Conservation (phyloP, 2,113 vertebrate species). For the Anarrhichthys ocellatus region DNA sequence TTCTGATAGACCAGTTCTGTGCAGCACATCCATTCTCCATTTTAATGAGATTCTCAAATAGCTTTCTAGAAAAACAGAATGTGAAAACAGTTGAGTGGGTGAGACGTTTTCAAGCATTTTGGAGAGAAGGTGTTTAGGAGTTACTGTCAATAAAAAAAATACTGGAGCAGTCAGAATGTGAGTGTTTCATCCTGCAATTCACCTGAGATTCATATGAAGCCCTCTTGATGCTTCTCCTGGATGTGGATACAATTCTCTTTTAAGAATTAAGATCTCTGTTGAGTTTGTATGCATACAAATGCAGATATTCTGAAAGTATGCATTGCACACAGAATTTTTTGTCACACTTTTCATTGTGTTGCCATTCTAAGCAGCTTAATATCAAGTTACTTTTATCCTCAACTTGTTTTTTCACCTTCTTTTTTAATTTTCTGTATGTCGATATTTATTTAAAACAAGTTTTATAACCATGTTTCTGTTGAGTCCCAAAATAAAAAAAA, state of each 20-base stretch:
- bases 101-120: not conserved
- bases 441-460: not conserved
- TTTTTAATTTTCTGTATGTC: not conserved
- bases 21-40: not conserved
- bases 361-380: not conserved
- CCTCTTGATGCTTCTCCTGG: not conserved
- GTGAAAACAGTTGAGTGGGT: not conserved
- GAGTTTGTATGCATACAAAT: not conserved
- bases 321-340: not conserved
- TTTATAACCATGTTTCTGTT: not conserved
- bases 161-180: constrained; percentile 1
- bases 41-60: not conserved
- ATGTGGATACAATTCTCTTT: constrained; percentile 1
- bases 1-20: not conserved
- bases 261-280: constrained; percentile 7
- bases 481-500: not conserved
- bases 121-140: not conserved
- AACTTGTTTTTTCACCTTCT: not conserved
- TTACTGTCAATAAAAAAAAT: not conserved
- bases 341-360: not conserved
- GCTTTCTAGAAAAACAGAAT: not conserved
- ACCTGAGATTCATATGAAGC: not conserved
- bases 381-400: not conserved
- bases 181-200: not conserved
- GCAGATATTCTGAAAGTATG: constrained; percentile 19